Evolutionary conservation across 2,113 vertebrate species (phyloP), one percentile per base, ranked within the genome.

Genomic region (Marmota flaviventris): DNA sequence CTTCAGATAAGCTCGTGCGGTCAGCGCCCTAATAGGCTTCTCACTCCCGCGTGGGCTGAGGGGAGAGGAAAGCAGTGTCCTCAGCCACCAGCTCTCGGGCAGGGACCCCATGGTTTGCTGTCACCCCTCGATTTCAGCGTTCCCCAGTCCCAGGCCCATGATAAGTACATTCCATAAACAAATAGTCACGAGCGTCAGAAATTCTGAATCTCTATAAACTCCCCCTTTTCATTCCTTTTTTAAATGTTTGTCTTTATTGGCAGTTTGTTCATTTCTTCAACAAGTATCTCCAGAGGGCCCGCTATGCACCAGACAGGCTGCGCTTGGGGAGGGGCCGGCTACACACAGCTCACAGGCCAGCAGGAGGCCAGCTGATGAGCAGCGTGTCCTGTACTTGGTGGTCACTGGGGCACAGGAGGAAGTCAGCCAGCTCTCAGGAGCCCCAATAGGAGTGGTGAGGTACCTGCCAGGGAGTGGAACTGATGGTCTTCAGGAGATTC

Each of bases 251-350:
- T 53, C 13, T 69, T 77, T 32, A 10, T 24, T 48, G 32, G 63
- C 7, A 48, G 42, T 83, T 20, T 77, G 70, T 72, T 93, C 25
- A 67, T 76, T 56, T n/a, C 73, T 95, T 75, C 4, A 3, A 22
- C 61, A 65, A 63, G 2, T 20, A 45, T 53, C 84, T 83, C 89
- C 34, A 2, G 67, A 73, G 24, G 37, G 9, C n/a, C 20, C 24
- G 1, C 39, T 13, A 0, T 2, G 6, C 9, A 24, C 14, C 58
- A 63, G 72, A 24, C 20, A 2, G 0, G 0, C 5, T 32, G n/a
- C 13, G 25, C 18, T 56, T 34, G n/a, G 75, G 83, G 75, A 17
- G 18, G 24, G 22, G 45, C 5, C 2, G 9, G 3, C 56, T 20
- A 4, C 48, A 51, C 48, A 13, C 48, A 13, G 48, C 1, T 29